Base-by-base conservation (phyloP, 2,113 vertebrate species). In the Forbesichthys agassizii region DNA sequence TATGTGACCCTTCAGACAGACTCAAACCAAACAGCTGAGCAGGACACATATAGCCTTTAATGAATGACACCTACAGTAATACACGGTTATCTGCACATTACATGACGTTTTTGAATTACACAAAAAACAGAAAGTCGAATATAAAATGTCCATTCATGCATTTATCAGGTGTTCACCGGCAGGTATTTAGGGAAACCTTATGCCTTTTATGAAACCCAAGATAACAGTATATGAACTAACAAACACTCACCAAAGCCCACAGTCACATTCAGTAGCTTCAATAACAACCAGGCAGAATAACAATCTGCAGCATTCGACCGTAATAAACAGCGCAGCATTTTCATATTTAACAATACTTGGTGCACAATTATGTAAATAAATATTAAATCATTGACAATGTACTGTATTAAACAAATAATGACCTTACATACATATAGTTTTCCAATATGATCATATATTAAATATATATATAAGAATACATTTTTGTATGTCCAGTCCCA, bases 131-230 rank as follows among this genome's bases (percentile, higher is more conserved):
- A 42, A 42, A 42, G 27, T 27, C 27, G 27, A 27, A 27, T 68
- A 64, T 64, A 75, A 78, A 73, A 73, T 11, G 20, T 20, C 52
- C 70, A 80, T 74, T 77, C 68, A 68, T 69, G 77, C 73, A 68
- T 4, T 65, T 47, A 11, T 56, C 58, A 16, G 47, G 57, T 14
- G 52, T 53, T 56, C 48, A 68, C 27, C 27, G 18, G 33, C 51
- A 47, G 60, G 51, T 58, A 46, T 66, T 36, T 54, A 51, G 55
- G 33, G 79, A 79, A 81, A 84, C 61, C 59, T 67, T 53, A 79
- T 5, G 48, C 10, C 58, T n/a, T 18, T 62, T 42, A 42, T 8
- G 80, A 48, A 77, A 84, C 78, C 69, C 33, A 64, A 84, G 78
- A 83, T 63, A 77, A 76, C 60, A 48, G 48, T 7, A 64, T 7